Percentiles rank a stretch among this genome's conserved stretches.
Conservation (phyloP, 2,113 vertebrate genomes). For the Eudyptes chrysolophus region DNA sequence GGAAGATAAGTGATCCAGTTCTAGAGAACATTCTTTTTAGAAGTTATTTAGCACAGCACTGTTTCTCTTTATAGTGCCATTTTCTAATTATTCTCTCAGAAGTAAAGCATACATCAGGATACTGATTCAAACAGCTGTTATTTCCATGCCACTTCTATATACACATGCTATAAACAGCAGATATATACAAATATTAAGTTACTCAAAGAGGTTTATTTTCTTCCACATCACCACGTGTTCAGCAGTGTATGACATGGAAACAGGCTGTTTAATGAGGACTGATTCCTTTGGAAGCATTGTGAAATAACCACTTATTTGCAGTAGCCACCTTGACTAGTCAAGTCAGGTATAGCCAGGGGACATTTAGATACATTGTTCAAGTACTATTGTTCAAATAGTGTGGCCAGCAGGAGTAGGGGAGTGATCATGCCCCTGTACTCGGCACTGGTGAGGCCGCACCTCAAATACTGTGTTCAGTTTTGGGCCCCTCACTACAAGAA, state of each 20-base stretch:
- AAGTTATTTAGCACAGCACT: neutral
- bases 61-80: neutral
- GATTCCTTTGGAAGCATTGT: constrained; percentile 65
- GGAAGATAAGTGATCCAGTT: neutral
- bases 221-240: constrained; percentile 30
- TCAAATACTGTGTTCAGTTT: too few relatives aligned
- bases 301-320: constrained; percentile 46
- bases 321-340: constrained; percentile 47
- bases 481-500: too few relatives aligned
- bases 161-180: neutral
- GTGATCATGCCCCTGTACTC: too few relatives aligned
- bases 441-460: too few relatives aligned
- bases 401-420: too few relatives aligned
- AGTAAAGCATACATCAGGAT: neutral
- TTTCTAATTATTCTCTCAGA: neutral
- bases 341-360: neutral
- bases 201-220: constrained; percentile 59
- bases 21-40: neutral
- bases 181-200: neutral
- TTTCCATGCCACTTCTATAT: neutral
- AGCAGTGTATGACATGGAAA: constrained; percentile 37
- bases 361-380: neutral
- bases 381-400: too few relatives aligned
- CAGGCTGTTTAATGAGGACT: constrained; percentile 64
- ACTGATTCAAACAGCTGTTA: neutral